Conservation (phyloP, 2,888 invertebrate genomes). For the Dolichopus griseipennis region DNA sequence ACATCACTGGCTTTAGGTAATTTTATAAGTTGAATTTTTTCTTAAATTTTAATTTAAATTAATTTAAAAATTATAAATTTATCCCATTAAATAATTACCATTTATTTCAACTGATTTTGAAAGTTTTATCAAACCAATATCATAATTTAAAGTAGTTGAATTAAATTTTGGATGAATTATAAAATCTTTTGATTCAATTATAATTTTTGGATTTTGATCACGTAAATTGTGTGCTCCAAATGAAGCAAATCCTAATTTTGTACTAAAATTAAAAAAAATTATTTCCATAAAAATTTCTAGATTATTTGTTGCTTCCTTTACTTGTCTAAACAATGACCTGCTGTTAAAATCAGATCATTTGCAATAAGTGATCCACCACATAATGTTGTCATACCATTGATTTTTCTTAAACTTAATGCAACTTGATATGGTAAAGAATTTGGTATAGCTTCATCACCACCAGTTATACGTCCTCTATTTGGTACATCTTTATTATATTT, state of each 20-base stretch:
- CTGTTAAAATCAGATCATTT: constrained; percentile 14
- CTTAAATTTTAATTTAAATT: no score
- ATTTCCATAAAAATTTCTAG: no score
- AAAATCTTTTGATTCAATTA: constrained; percentile 12
- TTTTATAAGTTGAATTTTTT: constrained; percentile 11
- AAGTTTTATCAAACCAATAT: constrained; percentile 18
- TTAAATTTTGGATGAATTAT: constrained; percentile 13
- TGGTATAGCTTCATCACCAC: constrained; percentile 35
- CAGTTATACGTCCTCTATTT: constrained; percentile 41
- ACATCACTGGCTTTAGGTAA: constrained; percentile 11
- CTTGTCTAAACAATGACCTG: constrained; percentile 16
- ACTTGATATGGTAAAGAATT: constrained; percentile 39
- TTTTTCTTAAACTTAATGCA: constrained; percentile 30
- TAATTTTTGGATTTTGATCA: constrained; percentile 9
- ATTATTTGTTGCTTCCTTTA: neutral
- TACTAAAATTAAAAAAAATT: constrained; percentile 12
- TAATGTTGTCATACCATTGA: constrained; percentile 24
- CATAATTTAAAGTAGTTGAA: constrained; percentile 10
- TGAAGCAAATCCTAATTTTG: constrained; percentile 13
- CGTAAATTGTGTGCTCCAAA: constrained; percentile 19
- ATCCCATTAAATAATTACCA: constrained; percentile 15
- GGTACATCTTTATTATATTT: constrained; percentile 24
- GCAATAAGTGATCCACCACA: constrained; percentile 35
- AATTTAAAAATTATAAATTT: neutral
- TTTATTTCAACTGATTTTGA: constrained; percentile 13